Percentiles rank a stretch among this genome's conserved stretches.
Conservation (phyloP, 2,888 invertebrate genomes). For the Villa cingulata region DNA sequence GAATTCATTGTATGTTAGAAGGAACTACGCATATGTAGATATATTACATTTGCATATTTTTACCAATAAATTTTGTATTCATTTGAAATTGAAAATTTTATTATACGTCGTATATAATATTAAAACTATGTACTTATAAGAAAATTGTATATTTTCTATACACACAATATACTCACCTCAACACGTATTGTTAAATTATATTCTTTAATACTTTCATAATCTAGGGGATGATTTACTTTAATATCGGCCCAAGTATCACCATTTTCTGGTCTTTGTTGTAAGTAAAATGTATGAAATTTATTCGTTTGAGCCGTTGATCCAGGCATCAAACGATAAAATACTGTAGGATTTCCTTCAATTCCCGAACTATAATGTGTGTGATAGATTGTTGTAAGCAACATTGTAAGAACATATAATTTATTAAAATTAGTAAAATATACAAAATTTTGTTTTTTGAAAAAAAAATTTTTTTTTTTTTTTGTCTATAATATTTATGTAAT, state of each 20-base stretch:
- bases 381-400: too few relatives aligned
- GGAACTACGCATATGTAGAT: too few relatives aligned
- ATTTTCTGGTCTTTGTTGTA: constrained; percentile 85
- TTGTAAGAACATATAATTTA: too few relatives aligned
- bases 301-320: constrained; percentile 93
- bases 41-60: too few relatives aligned
- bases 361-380: constrained; percentile 91
- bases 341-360: constrained; percentile 90
- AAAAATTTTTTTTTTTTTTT: background rate
- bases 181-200: constrained; percentile 92
- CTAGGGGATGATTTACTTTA: constrained; percentile 89
- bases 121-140: too few relatives aligned
- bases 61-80: background rate
- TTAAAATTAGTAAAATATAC: too few relatives aligned
- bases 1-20: too few relatives aligned
- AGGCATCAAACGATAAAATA: constrained; percentile 90
- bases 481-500: too few relatives aligned
- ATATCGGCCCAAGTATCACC: constrained; percentile 92
- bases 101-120: too few relatives aligned
- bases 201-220: constrained; percentile 89
- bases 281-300: constrained; percentile 88
- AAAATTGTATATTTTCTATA: too few relatives aligned
- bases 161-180: constrained; percentile 61
- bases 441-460: too few relatives aligned
- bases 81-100: too few relatives aligned